These are phyloP conservation scores for Drosophila limbata DNA, from an alignment of 2,888 invertebrate species.

Conservation along the genomic window DNA sequence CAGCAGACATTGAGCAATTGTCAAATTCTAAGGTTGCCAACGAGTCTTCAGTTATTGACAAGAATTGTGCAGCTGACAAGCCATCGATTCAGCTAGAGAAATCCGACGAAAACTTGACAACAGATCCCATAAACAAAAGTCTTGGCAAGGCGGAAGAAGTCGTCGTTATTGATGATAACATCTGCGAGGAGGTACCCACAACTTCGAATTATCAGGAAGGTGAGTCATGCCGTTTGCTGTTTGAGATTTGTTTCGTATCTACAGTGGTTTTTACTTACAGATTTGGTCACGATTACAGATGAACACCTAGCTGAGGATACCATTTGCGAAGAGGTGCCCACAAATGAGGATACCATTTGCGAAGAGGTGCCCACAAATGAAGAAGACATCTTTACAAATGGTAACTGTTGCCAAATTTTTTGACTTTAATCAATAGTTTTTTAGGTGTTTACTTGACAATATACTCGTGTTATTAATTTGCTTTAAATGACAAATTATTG, in stretches of 20 bases:
- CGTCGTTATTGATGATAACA: conserved; percentile 52
- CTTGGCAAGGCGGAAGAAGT: background rate
- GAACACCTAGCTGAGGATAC: conserved; percentile 32
- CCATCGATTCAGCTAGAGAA: background rate
- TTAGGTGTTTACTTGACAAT: too few relatives aligned
- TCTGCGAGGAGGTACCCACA: conserved; percentile 54
- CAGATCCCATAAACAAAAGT: background rate
- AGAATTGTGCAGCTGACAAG: background rate
- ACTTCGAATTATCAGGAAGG: conserved; percentile 31
- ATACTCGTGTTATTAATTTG: too few relatives aligned
- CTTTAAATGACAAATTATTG: too few relatives aligned
- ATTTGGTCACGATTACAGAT: background rate
- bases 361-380: conserved; percentile 33
- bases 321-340: conserved; percentile 46
- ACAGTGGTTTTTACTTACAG: background rate
- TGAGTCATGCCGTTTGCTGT: background rate
- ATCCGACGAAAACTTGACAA: background rate
- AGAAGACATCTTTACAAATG: background rate
- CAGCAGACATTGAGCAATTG: background rate
- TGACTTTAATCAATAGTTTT: too few relatives aligned
- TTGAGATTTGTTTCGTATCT: background rate
- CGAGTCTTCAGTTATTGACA: background rate
- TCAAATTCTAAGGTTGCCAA: background rate
- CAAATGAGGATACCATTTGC: conserved; percentile 33
- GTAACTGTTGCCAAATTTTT: conserved; percentile 11